Evolutionary conservation across 2,797 vertebrate genomes (phyloP), one percentile per base, ranked within the genome.

Genomic region (Glyptemys insculpta): DNA sequence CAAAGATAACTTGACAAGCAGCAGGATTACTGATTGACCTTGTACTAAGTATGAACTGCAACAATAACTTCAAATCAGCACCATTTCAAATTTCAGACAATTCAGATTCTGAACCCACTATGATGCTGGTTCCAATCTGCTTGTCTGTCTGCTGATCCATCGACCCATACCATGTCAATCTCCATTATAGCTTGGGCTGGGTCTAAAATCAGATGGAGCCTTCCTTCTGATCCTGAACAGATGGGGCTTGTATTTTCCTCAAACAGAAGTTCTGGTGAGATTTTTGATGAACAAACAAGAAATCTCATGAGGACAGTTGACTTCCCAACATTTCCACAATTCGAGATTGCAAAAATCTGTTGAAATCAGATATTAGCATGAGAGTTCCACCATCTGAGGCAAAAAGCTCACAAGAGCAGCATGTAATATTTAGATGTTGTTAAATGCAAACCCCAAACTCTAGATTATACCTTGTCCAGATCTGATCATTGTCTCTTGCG

Each of bases 111-210:
- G 18, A 23, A 18, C 2, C 12, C 27, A n/a, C 19, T 47, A 1
- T 5, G n/a, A 50, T 54, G 44, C 10, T 9, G 19, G 23, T 59
- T 87, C n/a, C 57, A 25, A 34, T 12, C 31, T 19, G 5, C 76
- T 47, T 87, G 25, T 59, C 25, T 74, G 4, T 14, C 78, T 52
- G 8, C 44, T 34, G 27, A 5, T 27, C 44, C 65, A 44, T 76
- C 2, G 11, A 44, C 41, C 11, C 12, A 41, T 16, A 25, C 19
- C 68, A 74, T 9, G 1, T 5, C 12, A 27, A 29, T 4, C 41
- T 18, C 1, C 12, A 52, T 14, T 37, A 14, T 1, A 6, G 1
- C 5, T 50, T 4, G 5, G 19, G 31, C 18, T 21, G 1, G 16
- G 14, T 25, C 52, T 68, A 47, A 65, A 52, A 86, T 2, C 52